Conservation (phyloP, 2,797 vertebrate genomes). For the Telmatherina bonti region DNA sequence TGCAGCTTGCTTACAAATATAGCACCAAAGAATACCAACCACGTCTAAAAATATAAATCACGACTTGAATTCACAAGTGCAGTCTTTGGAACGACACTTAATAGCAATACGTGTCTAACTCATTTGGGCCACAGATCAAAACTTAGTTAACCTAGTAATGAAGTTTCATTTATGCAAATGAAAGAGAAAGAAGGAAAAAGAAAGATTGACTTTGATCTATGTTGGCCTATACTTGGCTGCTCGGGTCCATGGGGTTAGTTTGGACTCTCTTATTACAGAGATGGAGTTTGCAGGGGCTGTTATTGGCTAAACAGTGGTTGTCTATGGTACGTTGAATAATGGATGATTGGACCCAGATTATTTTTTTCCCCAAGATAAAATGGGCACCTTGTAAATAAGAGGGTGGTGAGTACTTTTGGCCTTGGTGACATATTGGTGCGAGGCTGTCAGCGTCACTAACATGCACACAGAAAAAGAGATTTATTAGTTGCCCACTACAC, state of each 20-base stretch:
- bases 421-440: slow-evolving; percentile 58
- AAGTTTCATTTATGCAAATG: slow-evolving; percentile 37
- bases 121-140: slow-evolving; percentile 57
- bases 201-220: slow-evolving; percentile 66
- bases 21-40: slow-evolving; percentile 59
- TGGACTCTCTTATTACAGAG: slow-evolving; percentile 73
- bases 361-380: slow-evolving; percentile 68
- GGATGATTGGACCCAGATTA: slow-evolving; percentile 62
- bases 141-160: slow-evolving; percentile 56
- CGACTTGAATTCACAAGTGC: slow-evolving; percentile 52
- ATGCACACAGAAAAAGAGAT: slow-evolving; percentile 19
- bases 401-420: slow-evolving; percentile 55
- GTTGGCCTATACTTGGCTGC: slow-evolving; percentile 44
- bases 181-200: neutral
- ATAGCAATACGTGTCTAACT: slow-evolving; percentile 43
- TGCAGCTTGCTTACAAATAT: slow-evolving; percentile 59
- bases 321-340: slow-evolving; percentile 69
- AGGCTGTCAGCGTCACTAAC: slow-evolving; percentile 25
- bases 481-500: slow-evolving; percentile 1
- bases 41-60: slow-evolving; percentile 64
- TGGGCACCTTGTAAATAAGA: slow-evolving; percentile 63
- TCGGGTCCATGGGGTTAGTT: slow-evolving; percentile 60
- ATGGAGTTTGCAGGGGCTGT: slow-evolving; percentile 55
- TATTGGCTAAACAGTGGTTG: slow-evolving; percentile 74
- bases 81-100: slow-evolving; percentile 52